Evolutionary conservation across 1,140 invertebrate genomes (phyloP).

Genomic region (Bilobella aurantiaca): DNA sequence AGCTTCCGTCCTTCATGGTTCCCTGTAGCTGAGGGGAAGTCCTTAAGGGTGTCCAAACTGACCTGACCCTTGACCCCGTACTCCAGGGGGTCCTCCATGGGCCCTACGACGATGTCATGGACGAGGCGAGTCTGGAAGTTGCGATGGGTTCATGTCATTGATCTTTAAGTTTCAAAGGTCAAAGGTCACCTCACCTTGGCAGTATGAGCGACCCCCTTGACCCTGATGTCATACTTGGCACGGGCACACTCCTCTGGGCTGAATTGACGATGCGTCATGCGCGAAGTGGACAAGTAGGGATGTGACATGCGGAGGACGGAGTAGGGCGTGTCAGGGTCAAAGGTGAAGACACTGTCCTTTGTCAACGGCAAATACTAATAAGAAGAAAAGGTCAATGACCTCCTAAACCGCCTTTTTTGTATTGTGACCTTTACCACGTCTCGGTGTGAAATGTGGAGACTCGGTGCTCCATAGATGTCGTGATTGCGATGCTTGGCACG

Average conservation of each 20-base stretch:
- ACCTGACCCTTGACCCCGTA: background rate
- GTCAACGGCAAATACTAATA: background rate
- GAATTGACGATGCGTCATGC: constrained; percentile 7
- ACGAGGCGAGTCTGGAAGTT: background rate
- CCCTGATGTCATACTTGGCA: background rate
- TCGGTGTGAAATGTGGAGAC: background rate
- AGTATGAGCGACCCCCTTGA: background rate
- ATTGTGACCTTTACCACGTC: background rate
- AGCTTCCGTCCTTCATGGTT: background rate
- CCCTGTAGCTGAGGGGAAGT: background rate
- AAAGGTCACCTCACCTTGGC: background rate
- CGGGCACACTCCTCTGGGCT: constrained; percentile 8
- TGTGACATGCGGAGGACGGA: constrained; percentile 7
- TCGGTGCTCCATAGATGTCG: constrained; percentile 9
- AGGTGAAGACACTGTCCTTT: constrained; percentile 5
- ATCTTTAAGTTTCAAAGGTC: background rate
- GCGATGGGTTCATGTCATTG: background rate
- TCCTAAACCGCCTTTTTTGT: too few species aligned
- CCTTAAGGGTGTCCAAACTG: background rate
- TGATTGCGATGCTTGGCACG: background rate
- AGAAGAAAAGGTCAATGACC: background rate
- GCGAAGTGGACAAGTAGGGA: constrained; percentile 3
- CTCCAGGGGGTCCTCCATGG: constrained; percentile 16
- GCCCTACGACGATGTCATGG: background rate
- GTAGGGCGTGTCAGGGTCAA: constrained; percentile 10